phyloP scores from a whole-genome alignment of 2,888 invertebrate genomes.

The Pyralis farinalis region DNA sequence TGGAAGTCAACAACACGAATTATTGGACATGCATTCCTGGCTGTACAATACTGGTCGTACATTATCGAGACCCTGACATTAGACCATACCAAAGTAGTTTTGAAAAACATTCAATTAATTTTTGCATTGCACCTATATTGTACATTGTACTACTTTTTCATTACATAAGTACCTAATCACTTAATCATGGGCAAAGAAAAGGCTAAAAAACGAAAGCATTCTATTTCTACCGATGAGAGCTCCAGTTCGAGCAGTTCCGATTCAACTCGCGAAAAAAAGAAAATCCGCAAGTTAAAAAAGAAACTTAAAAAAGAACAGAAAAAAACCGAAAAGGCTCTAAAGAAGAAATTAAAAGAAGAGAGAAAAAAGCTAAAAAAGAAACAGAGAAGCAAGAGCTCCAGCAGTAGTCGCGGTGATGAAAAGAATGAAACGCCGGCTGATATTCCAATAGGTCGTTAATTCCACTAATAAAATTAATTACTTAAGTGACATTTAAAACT shows the following conservation, averaged over 20 bases:
- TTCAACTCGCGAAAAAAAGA: constrained; percentile 69
- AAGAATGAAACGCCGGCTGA: constrained; percentile 47
- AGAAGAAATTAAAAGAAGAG: constrained; percentile 74
- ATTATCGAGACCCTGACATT: too few relatives aligned
- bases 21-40: too few relatives aligned
- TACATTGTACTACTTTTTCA: too few relatives aligned
- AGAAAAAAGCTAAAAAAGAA: constrained; percentile 61
- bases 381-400: constrained; percentile 38
- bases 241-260: constrained; percentile 68
- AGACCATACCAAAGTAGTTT: too few relatives aligned
- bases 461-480: not conserved
- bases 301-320: constrained; percentile 77
- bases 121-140: too few relatives aligned
- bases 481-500: too few relatives aligned
- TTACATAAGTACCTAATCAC: too few relatives aligned
- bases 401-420: constrained; percentile 30
- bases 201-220: constrained; percentile 56
- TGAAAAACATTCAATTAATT: too few relatives aligned
- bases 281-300: constrained; percentile 78
- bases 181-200: constrained; percentile 63
- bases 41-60: too few relatives aligned
- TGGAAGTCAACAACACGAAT: too few relatives aligned
- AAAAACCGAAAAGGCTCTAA: constrained; percentile 74
- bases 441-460: constrained; percentile 60
- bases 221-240: constrained; percentile 39